These are phyloP conservation scores for Temnothorax longispinosus DNA, from an alignment of 1,140 invertebrate species.

Conservation along the genomic window DNA sequence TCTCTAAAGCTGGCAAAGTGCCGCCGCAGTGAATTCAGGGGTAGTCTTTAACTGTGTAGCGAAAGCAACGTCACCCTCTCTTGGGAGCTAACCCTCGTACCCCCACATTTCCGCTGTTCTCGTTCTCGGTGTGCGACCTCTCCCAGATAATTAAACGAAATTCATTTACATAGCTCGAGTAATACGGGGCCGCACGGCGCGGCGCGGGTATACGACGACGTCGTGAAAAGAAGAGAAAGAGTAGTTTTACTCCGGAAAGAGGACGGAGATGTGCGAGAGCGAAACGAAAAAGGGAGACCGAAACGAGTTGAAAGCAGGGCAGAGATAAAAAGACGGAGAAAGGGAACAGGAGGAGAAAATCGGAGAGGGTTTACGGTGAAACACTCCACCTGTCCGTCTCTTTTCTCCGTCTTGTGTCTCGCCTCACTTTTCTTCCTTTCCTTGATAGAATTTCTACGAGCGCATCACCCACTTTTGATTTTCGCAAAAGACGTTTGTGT, in stretches of 20 bases:
- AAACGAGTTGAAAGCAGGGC: constrained; percentile 15
- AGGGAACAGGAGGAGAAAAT: constrained; percentile 48
- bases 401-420: not conserved
- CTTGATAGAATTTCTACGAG: not conserved
- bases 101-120: constrained; percentile 49
- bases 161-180: constrained; percentile 85
- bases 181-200: constrained; percentile 76
- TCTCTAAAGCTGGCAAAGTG: constrained; percentile 73
- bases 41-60: constrained; percentile 76
- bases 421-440: not conserved
- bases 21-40: constrained; percentile 74
- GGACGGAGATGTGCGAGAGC: not conserved
- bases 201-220: constrained; percentile 22
- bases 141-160: constrained; percentile 84
- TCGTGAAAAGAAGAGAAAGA: constrained; percentile 59
- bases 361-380: constrained; percentile 52
- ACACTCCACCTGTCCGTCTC: not conserved
- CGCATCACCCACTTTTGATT: constrained; percentile 63
- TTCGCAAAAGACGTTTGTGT: constrained; percentile 42
- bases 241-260: constrained; percentile 22
- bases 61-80: constrained; percentile 62
- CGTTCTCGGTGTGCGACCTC: constrained; percentile 51
- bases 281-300: constrained; percentile 40
- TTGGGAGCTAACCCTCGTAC: constrained; percentile 49
- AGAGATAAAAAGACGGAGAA: not conserved